Base-by-base conservation (phyloP, 2,113 vertebrate species). In the Phainopepla nitens region DNA sequence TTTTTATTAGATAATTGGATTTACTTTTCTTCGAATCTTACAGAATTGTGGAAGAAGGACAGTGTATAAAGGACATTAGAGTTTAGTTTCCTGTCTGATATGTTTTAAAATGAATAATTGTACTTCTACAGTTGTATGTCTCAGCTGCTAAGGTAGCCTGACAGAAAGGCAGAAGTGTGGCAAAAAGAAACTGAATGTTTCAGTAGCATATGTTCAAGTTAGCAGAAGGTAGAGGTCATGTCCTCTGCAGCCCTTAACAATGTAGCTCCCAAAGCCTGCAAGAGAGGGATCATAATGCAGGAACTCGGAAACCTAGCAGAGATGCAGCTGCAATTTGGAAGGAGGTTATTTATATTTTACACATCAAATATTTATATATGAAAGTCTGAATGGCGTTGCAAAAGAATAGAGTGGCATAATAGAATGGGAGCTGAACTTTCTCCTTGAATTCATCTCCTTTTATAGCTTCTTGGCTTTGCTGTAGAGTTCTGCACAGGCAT, bases 381-480 rank as follows among this genome's bases (percentile, higher is more conserved):
- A 15, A 73, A 90, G 33, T 28, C 79, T 70, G 44, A 88, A 73
- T 68, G 42, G 25, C 10, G 1, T 42, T 83, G 75, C 44, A 62
- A 9, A 56, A 73, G 61, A 65, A 53, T 69, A 72, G 44, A 27
- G 6, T 29, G 57, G 78, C 56, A n/a, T 44, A 58, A 66, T 27
- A 82, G 47, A 75, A 18, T 13, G n/a, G 27, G 71, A 89, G 25
- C 72, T 89, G 64, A 87, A 71, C 72, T 76, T 81, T 83, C 76
- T 90, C 60, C 94, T 94, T 94, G 80, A 61, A 44, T 1, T 3
- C 33, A 13, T 89, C 69, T 92, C 86, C 82, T 95, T 92, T 92
- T 93, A 87, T 89, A 92, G 93, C 49, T 71, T 49, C 44, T 90
- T 90, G 92, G 89, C 92, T 94, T 81, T 93, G 82, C 68, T 49